phyloP scores from a whole-genome alignment of 2,797 vertebrate genomes.

The Dicrostonyx torquatus region DNA sequence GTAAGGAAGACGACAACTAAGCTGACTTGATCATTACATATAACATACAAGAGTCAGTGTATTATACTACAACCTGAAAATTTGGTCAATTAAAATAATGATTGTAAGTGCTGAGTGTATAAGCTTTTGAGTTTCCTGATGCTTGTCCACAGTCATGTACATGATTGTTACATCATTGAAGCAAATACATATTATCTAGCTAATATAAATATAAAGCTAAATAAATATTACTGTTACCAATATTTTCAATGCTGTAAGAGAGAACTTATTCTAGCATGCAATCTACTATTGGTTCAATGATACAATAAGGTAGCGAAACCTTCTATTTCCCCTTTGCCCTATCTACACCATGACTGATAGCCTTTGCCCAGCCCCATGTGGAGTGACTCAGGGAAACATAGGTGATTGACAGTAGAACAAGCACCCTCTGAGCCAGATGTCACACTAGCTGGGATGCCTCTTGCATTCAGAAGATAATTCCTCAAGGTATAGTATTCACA shows the following conservation, averaged over 20 bases:
- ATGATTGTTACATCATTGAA: not conserved
- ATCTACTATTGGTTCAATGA: not conserved
- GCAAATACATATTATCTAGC: not conserved
- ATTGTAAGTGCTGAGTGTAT: too few species aligned
- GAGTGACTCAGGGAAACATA: not conserved
- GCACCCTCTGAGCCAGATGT: rapidly evolving
- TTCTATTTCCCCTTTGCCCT: not conserved
- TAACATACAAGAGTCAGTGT: not conserved
- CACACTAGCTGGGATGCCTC: not conserved
- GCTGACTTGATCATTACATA: not conserved
- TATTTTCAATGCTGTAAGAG: not conserved
- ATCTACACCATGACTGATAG: not conserved
- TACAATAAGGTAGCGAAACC: rapidly evolving
- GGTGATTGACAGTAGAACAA: too few species aligned
- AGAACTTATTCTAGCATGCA: not conserved
- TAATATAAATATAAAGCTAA: not conserved
- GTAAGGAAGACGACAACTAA: not conserved
- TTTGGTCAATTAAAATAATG: not conserved
- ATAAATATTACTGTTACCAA: not conserved
- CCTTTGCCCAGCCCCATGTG: not conserved
- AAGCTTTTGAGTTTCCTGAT: not conserved
- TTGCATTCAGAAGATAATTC: not conserved
- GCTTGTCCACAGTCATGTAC: not conserved
- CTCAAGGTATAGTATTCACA: not conserved
- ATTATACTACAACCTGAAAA: not conserved